Base-by-base conservation (phyloP, 2,113 vertebrate genomes). In the Muntiacus muntjak region DNA sequence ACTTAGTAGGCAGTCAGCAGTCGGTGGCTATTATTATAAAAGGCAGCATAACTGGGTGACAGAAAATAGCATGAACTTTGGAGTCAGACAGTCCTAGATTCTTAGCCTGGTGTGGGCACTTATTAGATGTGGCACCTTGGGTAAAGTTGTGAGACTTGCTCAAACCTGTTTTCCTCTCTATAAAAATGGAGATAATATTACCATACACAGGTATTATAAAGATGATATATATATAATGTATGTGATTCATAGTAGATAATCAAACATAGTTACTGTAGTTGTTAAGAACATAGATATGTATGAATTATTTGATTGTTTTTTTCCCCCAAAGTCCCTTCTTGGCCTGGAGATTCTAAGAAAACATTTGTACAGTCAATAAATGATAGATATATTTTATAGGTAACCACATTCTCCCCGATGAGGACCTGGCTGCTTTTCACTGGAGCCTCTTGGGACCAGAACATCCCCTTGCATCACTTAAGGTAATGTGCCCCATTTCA, bases 381-480 rank as follows among this genome's bases (percentile, higher is more conserved):
- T 98, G 54, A 97, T 30, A 94, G 91, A 78, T 97, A 43, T 97
- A 64, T 64, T 82, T 96, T 98, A 85, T 92, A 99, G 99, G 99
- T 97, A 99, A 99, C 98, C 99, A 99, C 98, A 99, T 99, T 98
- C 99, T 99, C 98, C 99, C 99, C 97, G 99, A 99, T 98, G 99
- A 99, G 98, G 99, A 99, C 98, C 98, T 99, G 98, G 99, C 99
- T 98, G 99, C 99, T 98, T 99, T 99, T 99, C 99, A 99, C 97
- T 99, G 99, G 99, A 99, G 99, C 98, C 99, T 99, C 83, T 98
- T 99, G 98, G 99, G 99, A 98, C 99, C 99, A 98, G 99, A 99
- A 98, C 99, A 99, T 98, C 99, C 99, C 74, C 99, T 99, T 91
- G 99, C 99, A 98, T 99, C 99, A 86, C 99, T 99, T 96, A 99